phyloP scores from a whole-genome alignment of 2,797 vertebrate species.

The Pipistrellus pygmaeus region DNA sequence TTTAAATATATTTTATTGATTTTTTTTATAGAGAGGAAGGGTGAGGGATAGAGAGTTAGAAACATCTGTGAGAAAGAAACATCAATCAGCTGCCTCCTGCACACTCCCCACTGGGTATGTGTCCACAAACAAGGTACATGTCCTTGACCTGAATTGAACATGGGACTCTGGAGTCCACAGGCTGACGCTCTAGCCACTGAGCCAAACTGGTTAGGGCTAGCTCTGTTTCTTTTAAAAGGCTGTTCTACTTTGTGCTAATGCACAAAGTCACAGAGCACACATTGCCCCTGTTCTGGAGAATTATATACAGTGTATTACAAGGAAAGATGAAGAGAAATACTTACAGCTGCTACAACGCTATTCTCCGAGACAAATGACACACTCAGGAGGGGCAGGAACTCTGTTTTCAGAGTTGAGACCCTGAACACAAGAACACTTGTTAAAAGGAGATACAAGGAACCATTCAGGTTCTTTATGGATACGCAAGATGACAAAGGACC shows the following conservation, averaged over 20 bases:
- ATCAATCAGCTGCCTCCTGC: too few relatives aligned
- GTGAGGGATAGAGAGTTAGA: too few relatives aligned
- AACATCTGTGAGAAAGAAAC: too few relatives aligned
- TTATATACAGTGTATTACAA: not conserved
- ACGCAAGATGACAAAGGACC: constrained; percentile 61
- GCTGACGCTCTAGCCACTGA: too few relatives aligned
- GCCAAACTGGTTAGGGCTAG: not conserved
- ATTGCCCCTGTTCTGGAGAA: constrained; percentile 35
- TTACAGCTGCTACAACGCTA: constrained; percentile 98
- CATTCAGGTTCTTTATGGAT: constrained; percentile 12
- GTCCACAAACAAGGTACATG: too few relatives aligned
- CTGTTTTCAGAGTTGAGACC: constrained; percentile 97
- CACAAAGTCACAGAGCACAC: fast-evolving
- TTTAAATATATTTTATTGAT: too few relatives aligned
- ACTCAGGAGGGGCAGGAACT: constrained; percentile 98
- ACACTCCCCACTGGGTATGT: too few relatives aligned
- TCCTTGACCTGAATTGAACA: too few relatives aligned
- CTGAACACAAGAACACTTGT: constrained; percentile 89
- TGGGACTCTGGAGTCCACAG: too few relatives aligned
- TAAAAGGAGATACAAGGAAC: constrained; percentile 57
- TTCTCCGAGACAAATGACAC: constrained; percentile 98
- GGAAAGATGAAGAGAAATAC: constrained; percentile 79
- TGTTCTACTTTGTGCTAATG: not conserved
- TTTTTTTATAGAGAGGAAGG: too few relatives aligned
- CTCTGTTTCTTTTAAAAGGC: not conserved